These are phyloP conservation scores for Whitmania pigra DNA, from an alignment of 1,140 invertebrate genomes.

Conservation along the genomic window DNA sequence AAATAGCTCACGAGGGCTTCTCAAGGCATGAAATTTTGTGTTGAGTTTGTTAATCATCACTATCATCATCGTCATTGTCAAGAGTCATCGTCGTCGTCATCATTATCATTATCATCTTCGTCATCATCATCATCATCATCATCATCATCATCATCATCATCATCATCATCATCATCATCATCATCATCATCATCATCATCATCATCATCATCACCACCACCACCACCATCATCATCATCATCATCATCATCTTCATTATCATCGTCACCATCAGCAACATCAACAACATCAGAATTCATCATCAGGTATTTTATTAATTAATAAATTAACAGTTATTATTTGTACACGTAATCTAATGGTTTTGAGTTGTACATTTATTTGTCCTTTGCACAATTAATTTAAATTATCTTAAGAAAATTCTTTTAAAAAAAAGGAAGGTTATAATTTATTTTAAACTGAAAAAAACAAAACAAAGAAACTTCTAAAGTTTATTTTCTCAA, in stretches of 20 bases:
- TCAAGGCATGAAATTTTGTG: too few relatives aligned
- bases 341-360: too few relatives aligned
- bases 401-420: background rate
- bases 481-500: background rate
- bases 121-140: conserved; percentile 14
- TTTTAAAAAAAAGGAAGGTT: background rate
- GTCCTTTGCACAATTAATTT: background rate
- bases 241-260: background rate
- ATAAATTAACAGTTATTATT: too few relatives aligned
- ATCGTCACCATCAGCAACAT: too few relatives aligned
- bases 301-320: too few relatives aligned
- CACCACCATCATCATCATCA: background rate
- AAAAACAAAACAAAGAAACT: background rate
- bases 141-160: conserved; percentile 16
- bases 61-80: conserved; percentile 2
- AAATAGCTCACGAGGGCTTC: too few relatives aligned
- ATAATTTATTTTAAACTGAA: background rate
- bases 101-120: background rate
- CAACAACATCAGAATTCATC: too few relatives aligned
- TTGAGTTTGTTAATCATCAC: background rate
- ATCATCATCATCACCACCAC: background rate
- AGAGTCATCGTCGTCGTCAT: conserved; percentile 10
- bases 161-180: conserved; percentile 7
- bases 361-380: too few relatives aligned
- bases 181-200: conserved; percentile 7